Percentiles rank a stretch among this genome's conserved stretches.
Evolutionary conservation across 2,888 invertebrate genomes (phyloP).

Genomic region (Melieria picta): DNA sequence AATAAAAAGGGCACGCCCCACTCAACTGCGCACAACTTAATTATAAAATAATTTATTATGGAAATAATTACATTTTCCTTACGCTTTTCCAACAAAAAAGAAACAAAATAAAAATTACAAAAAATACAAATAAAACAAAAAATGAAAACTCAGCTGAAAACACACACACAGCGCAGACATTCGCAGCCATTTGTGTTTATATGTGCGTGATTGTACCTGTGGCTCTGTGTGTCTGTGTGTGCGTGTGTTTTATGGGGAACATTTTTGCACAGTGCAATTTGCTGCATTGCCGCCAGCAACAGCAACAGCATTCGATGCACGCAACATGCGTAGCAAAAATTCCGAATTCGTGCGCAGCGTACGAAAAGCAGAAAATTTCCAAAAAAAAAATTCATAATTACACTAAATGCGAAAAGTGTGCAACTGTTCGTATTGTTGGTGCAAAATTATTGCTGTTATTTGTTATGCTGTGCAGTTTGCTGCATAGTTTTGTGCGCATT

Average conservation of each 20-base stretch:
- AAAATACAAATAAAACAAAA: conserved; percentile 6
- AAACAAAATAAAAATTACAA: conserved; percentile 10
- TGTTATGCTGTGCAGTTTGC: no score
- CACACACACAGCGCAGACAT: not conserved
- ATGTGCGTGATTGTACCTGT: not conserved
- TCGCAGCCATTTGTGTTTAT: not conserved
- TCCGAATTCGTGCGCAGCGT: not conserved
- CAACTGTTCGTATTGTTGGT: not conserved
- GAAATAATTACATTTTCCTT: conserved; percentile 22
- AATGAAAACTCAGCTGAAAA: not conserved
- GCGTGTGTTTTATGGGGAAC: not conserved
- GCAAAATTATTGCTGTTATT: no score
- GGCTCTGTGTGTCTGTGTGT: not conserved
- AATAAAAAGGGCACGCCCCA: not conserved
- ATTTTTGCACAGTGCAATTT: conserved; percentile 21
- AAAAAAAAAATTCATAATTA: no score
- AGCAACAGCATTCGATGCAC: not conserved
- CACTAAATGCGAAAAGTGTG: not conserved
- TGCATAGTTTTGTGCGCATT: no score
- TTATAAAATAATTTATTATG: conserved; percentile 31
- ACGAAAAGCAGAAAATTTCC: no score
- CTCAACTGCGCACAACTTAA: conserved; percentile 14
- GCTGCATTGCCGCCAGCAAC: conserved; percentile 17
- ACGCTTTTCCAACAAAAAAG: not conserved
- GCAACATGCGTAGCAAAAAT: not conserved